Percentiles rank a stretch among this genome's conserved stretches.
phyloP scores from a whole-genome alignment of 2,888 invertebrate genomes.

The Metallyticus violacea region DNA sequence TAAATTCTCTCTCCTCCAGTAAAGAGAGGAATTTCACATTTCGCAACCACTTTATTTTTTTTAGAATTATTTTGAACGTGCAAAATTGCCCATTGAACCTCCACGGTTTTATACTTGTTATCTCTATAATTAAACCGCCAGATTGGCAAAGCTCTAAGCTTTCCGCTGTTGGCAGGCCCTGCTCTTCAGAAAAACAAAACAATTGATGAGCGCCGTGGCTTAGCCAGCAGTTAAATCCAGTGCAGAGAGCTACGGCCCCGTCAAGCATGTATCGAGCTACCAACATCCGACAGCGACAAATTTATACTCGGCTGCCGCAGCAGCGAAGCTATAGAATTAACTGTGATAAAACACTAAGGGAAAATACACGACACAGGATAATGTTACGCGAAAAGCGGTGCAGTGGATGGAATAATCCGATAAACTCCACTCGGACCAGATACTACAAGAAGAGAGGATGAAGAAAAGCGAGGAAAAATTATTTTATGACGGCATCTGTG shows the following conservation, averaged over 20 bases:
- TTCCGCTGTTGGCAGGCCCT: not conserved
- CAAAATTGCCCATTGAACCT: not conserved
- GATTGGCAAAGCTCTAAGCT: not conserved
- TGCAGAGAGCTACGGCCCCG: not conserved
- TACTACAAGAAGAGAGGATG: not conserved
- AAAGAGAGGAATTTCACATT: too few species aligned
- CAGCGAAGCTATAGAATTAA: not conserved
- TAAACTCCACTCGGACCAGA: not conserved
- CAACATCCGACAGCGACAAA: not conserved
- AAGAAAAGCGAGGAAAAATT: not conserved
- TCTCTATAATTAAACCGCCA: not conserved
- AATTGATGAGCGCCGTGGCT: not conserved
- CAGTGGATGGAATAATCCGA: not conserved
- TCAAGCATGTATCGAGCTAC: not conserved
- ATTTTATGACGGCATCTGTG: not conserved
- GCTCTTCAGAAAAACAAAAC: not conserved
- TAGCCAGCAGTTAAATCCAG: not conserved
- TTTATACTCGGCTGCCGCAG: not conserved
- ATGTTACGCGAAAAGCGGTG: not conserved
- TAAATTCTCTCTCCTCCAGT: too few species aligned
- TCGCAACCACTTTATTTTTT: too few species aligned
- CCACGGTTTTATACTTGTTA: not conserved
- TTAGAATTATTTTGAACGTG: not conserved
- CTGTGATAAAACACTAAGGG: not conserved
- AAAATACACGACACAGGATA: not conserved